These are phyloP conservation scores for Oligia fasciuncula DNA, from an alignment of 2,888 invertebrate genomes.

Conservation along the genomic window DNA sequence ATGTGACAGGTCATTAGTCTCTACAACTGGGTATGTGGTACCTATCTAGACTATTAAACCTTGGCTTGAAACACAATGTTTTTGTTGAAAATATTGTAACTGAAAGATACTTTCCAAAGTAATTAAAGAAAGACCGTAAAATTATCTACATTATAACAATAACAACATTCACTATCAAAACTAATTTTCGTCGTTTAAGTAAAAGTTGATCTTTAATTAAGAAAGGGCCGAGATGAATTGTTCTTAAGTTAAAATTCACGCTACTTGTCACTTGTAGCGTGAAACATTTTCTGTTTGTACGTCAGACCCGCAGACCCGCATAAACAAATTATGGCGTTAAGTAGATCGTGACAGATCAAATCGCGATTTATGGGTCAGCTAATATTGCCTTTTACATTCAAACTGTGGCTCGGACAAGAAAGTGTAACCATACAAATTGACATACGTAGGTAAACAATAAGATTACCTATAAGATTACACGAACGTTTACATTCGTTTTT, in stretches of 20 bases:
- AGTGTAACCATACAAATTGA: slow-evolving; percentile 61
- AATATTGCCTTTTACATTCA: slow-evolving; percentile 72
- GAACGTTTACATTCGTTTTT: background rate
- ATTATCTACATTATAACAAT: slow-evolving; percentile 23
- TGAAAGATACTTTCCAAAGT: slow-evolving; percentile 7
- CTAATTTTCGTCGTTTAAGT: slow-evolving; percentile 48
- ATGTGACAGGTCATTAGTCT: slow-evolving; percentile 55
- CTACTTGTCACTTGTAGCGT: slow-evolving; percentile 74
- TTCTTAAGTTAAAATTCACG: slow-evolving; percentile 64
- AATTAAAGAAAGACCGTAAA: slow-evolving; percentile 15
- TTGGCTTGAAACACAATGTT: background rate
- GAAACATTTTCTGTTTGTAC: slow-evolving; percentile 70
- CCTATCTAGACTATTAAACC: slow-evolving; percentile 23
- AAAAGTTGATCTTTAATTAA: slow-evolving; percentile 65
- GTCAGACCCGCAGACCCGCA: slow-evolving; percentile 59
- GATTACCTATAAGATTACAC: background rate
- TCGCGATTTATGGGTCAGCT: slow-evolving; percentile 84
- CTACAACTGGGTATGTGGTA: slow-evolving; percentile 8
- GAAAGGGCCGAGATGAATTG: slow-evolving; percentile 67
- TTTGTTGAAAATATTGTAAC: background rate
- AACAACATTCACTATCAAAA: slow-evolving; percentile 34
- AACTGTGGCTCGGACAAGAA: slow-evolving; percentile 70
- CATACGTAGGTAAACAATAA: slow-evolving; percentile 28
- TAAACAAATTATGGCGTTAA: slow-evolving; percentile 77
- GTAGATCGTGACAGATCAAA: slow-evolving; percentile 87